phyloP scores from a whole-genome alignment of 2,113 vertebrate species.

The Ovibos moschatus region DNA sequence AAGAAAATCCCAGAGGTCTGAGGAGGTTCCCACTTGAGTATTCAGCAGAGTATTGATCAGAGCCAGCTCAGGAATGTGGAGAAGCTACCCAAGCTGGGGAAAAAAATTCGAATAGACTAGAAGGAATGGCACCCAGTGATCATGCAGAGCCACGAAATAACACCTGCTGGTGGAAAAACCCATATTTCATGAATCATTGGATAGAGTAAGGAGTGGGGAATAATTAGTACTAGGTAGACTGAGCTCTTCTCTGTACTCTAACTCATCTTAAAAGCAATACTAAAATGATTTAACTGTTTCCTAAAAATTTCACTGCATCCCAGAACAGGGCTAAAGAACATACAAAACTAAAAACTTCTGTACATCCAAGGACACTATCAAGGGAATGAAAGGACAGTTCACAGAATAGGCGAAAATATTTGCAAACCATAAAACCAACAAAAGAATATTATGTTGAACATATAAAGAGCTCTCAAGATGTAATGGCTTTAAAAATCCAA shows the following conservation, averaged over 20 bases:
- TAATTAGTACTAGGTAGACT: slow-evolving; percentile 5
- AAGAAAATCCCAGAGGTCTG: not conserved
- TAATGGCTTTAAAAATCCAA: not conserved
- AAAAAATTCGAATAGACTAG: not conserved
- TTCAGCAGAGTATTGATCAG: not conserved
- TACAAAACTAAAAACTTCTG: not conserved
- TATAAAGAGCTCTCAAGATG: slow-evolving; percentile 7
- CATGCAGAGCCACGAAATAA: not conserved
- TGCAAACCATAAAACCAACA: not conserved
- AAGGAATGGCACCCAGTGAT: not conserved
- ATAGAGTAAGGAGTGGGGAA: not conserved
- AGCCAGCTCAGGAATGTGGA: not conserved
- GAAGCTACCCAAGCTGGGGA: not conserved
- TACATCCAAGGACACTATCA: not conserved
- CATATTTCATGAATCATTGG: not conserved
- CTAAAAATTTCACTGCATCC: not conserved
- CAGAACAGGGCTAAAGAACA: not conserved
- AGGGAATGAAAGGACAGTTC: not conserved
- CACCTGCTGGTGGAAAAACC: not conserved
- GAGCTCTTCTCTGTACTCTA: not conserved
- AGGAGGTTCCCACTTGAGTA: not conserved
- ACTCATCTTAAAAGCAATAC: slow-evolving; percentile 3
- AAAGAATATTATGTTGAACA: not conserved
- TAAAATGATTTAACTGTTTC: not conserved
- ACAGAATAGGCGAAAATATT: not conserved